phyloP scores from a whole-genome alignment of 2,113 vertebrate species.

The Perccottus glenii region DNA sequence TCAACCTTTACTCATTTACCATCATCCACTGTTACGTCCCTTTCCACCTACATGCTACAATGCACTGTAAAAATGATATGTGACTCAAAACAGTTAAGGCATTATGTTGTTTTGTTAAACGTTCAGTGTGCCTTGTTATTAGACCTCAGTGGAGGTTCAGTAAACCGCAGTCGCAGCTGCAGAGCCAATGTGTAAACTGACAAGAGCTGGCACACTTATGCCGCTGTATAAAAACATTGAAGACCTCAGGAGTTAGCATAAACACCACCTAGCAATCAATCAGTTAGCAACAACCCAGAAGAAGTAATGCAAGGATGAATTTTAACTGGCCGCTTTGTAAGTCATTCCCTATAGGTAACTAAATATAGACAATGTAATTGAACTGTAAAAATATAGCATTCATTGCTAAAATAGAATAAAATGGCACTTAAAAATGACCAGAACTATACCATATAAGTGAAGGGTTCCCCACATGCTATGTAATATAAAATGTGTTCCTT shows the following conservation, averaged over 20 bases:
- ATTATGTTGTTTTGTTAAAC: neutral
- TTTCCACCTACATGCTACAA: neutral
- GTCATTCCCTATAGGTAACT: neutral
- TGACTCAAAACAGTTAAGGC: neutral
- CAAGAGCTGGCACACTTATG: neutral
- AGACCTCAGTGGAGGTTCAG: neutral
- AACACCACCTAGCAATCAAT: neutral
- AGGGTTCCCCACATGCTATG: too few species aligned
- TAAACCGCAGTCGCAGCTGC: neutral
- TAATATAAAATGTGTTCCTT: too few species aligned
- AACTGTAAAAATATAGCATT: too few species aligned
- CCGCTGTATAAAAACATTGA: neutral
- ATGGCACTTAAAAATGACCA: too few species aligned
- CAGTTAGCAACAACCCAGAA: neutral
- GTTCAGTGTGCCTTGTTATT: neutral
- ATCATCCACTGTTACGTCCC: neutral
- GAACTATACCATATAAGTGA: too few species aligned
- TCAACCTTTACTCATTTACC: neutral
- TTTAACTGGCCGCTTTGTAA: neutral
- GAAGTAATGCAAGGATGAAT: neutral
- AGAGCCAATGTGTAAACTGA: slow-evolving; percentile 2
- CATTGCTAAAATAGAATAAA: too few species aligned
- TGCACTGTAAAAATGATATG: neutral
- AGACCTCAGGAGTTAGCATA: neutral
- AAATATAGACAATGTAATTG: too few species aligned